Conservation (phyloP, 1,140 invertebrate species). For the Bombus huntii region DNA sequence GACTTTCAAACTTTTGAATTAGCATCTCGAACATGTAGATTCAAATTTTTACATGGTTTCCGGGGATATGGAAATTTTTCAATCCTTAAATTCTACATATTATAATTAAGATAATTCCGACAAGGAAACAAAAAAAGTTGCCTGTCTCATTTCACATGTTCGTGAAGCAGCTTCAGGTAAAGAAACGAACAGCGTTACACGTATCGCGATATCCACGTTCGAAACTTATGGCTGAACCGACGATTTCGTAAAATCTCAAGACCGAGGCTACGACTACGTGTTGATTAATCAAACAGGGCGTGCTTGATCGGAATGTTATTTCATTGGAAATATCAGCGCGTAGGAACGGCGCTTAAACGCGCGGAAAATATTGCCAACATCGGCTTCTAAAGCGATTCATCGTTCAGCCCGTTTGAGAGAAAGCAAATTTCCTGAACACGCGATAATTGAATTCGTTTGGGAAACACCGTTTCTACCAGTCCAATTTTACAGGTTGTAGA, state of each 20-base stretch:
- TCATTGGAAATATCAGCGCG: background rate
- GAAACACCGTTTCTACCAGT: background rate
- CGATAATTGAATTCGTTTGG: constrained; percentile 38
- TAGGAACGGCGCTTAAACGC: constrained; percentile 6
- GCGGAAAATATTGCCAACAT: constrained; percentile 11
- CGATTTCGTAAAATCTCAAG: background rate
- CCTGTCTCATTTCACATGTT: too few relatives aligned
- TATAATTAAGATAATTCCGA: too few relatives aligned
- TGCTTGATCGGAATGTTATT: background rate
- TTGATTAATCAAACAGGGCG: constrained; percentile 1
- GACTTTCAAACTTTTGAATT: background rate
- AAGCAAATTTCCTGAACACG: constrained; percentile 10
- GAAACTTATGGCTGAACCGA: background rate
- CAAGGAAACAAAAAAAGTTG: too few relatives aligned
- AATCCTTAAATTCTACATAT: too few relatives aligned
- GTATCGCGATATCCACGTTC: background rate
- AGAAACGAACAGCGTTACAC: background rate
- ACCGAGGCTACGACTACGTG: background rate
- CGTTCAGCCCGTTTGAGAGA: background rate
- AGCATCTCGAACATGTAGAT: too few relatives aligned
- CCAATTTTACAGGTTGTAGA: background rate
- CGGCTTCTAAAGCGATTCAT: background rate
- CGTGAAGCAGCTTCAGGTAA: too few relatives aligned
- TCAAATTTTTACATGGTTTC: too few relatives aligned
- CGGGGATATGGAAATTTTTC: too few relatives aligned